Evolutionary conservation across 2,888 invertebrate species (phyloP).

Genomic region (Lepidocyrtinus sp.): DNA sequence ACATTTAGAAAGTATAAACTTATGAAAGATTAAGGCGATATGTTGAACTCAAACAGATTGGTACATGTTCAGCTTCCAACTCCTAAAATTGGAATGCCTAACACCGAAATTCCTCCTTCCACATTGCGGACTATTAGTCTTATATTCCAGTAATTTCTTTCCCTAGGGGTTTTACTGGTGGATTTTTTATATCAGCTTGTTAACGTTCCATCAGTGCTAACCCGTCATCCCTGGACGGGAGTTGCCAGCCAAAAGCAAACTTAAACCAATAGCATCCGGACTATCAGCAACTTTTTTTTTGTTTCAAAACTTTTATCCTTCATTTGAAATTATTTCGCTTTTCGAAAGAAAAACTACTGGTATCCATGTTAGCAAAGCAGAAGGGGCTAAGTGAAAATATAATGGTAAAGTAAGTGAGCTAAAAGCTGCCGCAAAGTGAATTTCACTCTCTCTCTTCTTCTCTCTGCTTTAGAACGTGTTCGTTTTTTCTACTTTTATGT

Average conservation of each 20-base stretch:
- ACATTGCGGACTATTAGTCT: not conserved
- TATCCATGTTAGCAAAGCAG: no score
- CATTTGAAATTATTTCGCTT: conserved; percentile 8
- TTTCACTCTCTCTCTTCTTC: no score
- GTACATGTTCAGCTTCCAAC: no score
- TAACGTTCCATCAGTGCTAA: conserved; percentile 36
- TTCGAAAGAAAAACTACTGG: no score
- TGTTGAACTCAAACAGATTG: not conserved
- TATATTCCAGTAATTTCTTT: conserved; percentile 3
- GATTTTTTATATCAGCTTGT: conserved; percentile 58
- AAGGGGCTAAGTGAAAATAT: not conserved
- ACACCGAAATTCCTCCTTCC: not conserved
- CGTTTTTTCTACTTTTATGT: conserved; percentile 32
- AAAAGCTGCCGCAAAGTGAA: conserved; percentile 9
- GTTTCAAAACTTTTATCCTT: conserved; percentile 41
- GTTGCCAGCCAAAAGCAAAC: conserved; percentile 10
- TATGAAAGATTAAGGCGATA: conserved; percentile 2
- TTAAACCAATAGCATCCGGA: not conserved
- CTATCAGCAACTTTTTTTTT: conserved; percentile 36
- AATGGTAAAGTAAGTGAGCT: not conserved
- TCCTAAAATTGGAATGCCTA: not conserved
- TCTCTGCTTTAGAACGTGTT: conserved; percentile 21
- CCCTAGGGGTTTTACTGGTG: conserved; percentile 25
- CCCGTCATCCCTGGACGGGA: conserved; percentile 17
- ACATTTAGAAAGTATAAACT: no score